Evolutionary conservation across 1,140 invertebrate genomes (phyloP).

Genomic region (Bombyx mandarina): DNA sequence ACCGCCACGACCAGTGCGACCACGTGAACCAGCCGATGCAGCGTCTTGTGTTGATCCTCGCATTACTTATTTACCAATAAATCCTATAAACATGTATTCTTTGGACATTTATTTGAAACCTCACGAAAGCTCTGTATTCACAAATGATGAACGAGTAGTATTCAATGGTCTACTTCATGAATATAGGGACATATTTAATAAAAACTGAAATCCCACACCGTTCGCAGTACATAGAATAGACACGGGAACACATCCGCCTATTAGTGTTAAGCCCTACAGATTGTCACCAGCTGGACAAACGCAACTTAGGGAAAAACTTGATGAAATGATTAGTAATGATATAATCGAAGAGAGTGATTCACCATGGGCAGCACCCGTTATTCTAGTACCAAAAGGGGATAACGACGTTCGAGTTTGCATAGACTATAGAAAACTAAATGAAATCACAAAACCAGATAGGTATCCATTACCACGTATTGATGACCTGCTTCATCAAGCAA

Average conservation of each 20-base stretch:
- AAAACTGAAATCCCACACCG: no score
- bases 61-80: neutral
- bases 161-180: neutral
- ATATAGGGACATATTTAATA: neutral
- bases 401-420: constrained; percentile 14
- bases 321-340: constrained; percentile 13
- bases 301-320: constrained; percentile 13
- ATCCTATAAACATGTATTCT: neutral
- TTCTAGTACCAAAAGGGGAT: constrained; percentile 19
- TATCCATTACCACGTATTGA: constrained; percentile 22
- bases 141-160: neutral
- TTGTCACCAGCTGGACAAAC: constrained; percentile 11
- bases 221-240: constrained; percentile 11
- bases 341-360: constrained; percentile 16
- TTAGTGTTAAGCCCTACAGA: constrained; percentile 20
- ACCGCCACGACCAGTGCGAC: neutral
- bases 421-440: constrained; percentile 18
- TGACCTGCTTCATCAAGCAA: constrained; percentile 27
- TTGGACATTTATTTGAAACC: neutral
- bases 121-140: neutral
- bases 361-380: constrained; percentile 22
- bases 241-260: constrained; percentile 11
- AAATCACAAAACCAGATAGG: constrained; percentile 15
- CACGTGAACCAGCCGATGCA: neutral
- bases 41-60: neutral